phyloP scores from a whole-genome alignment of 1,140 invertebrate species.

The Leptinotarsa lineolata region DNA sequence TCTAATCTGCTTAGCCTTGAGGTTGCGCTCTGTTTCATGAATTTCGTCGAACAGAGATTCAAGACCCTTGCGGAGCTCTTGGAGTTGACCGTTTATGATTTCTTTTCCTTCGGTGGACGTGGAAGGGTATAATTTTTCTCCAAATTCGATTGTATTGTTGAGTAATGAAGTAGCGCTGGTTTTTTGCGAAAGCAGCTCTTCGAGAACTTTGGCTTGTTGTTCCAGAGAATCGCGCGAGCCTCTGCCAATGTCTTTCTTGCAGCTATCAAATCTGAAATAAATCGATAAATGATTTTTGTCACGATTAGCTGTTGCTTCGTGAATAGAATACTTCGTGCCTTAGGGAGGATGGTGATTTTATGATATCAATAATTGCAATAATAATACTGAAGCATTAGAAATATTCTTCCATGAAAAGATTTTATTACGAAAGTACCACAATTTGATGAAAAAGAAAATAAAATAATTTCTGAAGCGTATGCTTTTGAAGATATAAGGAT shows the following conservation, averaged over 20 bases:
- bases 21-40: conserved; percentile 71
- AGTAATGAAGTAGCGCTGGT: conserved; percentile 75
- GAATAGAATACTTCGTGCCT: too few species aligned
- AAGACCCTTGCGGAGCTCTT: conserved; percentile 79
- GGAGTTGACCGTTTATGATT: conserved; percentile 78
- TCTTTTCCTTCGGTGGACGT: conserved; percentile 88
- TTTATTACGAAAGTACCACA: too few species aligned
- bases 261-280: conserved; percentile 49
- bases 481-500: too few species aligned
- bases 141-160: conserved; percentile 83
- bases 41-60: conserved; percentile 84
- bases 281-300: neutral
- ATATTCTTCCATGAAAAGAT: too few species aligned
- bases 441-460: too few species aligned
- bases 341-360: too few species aligned
- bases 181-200: conserved; percentile 79
- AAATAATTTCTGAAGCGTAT: too few species aligned
- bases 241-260: conserved; percentile 60
- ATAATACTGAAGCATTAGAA: too few species aligned
- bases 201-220: conserved; percentile 68
- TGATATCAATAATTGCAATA: too few species aligned
- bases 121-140: conserved; percentile 85
- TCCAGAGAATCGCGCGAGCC: conserved; percentile 67
- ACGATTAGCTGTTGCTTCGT: neutral
- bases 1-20: conserved; percentile 68